Evolutionary conservation across 2,797 vertebrate genomes (phyloP).

Genomic region (Periophthalmus magnuspinnatus): DNA sequence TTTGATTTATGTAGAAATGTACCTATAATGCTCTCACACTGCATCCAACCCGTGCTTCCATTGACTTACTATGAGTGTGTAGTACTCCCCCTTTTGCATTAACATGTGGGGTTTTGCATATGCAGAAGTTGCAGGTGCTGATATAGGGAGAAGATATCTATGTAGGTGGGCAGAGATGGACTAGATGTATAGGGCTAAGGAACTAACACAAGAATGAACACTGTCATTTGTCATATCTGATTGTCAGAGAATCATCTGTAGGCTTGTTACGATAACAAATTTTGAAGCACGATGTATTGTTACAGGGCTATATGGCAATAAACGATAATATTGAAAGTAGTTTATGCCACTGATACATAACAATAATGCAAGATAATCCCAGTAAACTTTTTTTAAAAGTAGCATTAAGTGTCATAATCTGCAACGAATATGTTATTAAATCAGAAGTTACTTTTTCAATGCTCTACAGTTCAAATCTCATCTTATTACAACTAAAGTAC

Average conservation of each 20-base stretch:
- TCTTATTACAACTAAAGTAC: too few species aligned
- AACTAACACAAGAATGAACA: neutral
- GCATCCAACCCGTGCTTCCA: neutral
- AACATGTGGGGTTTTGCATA: constrained; percentile 41
- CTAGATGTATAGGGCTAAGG: neutral
- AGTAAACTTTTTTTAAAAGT: too few species aligned
- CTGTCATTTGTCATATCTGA: neutral
- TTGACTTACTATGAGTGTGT: neutral
- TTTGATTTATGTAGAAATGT: neutral
- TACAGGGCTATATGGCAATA: too few species aligned
- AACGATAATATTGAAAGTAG: too few species aligned
- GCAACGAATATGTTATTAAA: too few species aligned
- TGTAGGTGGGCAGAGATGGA: constrained; percentile 9
- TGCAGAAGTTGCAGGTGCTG: neutral
- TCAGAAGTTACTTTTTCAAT: too few species aligned
- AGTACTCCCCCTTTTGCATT: constrained; percentile 46
- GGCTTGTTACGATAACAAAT: too few species aligned
- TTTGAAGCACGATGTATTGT: too few species aligned
- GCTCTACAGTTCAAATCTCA: too few species aligned
- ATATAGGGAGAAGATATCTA: constrained; percentile 2
- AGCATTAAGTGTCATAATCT: too few species aligned
- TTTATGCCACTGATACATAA: too few species aligned
- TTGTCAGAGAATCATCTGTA: neutral
- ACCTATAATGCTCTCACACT: neutral
- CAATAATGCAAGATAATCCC: too few species aligned